These are phyloP conservation scores for Ricordea florida DNA, from an alignment of 92 coral and sea anemone genomes.

Conservation along the genomic window DNA sequence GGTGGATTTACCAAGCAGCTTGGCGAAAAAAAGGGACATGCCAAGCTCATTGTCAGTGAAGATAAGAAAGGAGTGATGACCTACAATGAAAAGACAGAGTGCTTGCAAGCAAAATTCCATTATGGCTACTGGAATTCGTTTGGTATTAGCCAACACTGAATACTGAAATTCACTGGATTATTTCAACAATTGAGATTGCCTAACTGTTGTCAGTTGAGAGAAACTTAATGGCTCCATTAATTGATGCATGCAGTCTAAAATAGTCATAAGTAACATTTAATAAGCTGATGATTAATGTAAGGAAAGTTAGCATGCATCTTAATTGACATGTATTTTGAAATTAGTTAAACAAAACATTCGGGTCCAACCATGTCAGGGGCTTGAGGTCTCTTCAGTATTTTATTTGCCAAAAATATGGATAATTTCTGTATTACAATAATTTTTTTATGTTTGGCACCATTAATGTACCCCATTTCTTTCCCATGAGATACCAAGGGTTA, in stretches of 20 bases:
- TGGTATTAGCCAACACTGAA: slow-evolving; percentile 24
- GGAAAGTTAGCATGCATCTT: too few species aligned
- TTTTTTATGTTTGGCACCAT: too few species aligned
- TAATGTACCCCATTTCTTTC: too few species aligned
- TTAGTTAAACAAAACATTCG: background rate
- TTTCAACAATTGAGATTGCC: background rate
- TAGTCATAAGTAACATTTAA: too few species aligned
- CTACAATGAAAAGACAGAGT: slow-evolving; percentile 23
- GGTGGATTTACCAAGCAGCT: slow-evolving; percentile 18
- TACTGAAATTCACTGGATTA: background rate
- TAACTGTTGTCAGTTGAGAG: background rate
- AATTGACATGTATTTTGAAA: background rate
- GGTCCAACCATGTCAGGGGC: background rate
- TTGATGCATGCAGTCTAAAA: background rate
- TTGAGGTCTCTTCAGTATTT: too few species aligned
- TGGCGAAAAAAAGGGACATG: slow-evolving; percentile 20
- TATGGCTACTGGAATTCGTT: slow-evolving; percentile 37
- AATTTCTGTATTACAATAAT: background rate
- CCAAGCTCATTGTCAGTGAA: slow-evolving; percentile 22
- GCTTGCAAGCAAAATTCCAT: slow-evolving; percentile 13
- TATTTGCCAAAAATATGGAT: background rate
- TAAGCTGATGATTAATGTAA: too few species aligned
- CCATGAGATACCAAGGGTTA: too few species aligned
- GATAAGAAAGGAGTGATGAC: slow-evolving; percentile 28
- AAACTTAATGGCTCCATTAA: background rate